Base-by-base conservation (phyloP, 2,888 invertebrate species). In the Lycocerus yunnanus region DNA sequence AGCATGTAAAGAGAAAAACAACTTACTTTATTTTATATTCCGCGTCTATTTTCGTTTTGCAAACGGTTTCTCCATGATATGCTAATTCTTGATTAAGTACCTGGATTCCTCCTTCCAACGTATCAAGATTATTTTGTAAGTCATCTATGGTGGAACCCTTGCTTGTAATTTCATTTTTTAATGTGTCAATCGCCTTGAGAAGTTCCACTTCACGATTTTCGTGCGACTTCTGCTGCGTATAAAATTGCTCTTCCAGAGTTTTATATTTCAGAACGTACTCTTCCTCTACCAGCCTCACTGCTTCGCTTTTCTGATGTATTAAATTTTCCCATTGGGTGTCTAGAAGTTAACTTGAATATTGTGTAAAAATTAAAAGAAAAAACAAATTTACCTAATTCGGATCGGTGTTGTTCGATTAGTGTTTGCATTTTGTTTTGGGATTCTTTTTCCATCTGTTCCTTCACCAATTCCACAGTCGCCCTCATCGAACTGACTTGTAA, bases 251-350 rank as follows among this genome's bases (percentile, higher is more conserved):
- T 80, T 88, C 88, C 61, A 88, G 79, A 24, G 85, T 86, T 78
- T 87, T 86, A 76, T 87, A 85, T 82, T 88, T 87, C 0, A 89
- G 88, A 10, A 89, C 85, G 81, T 91, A 92, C 81, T 92, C 91
- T 70, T 89, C 86, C 86, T 92, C 91, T 85, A 92, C 89, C 63
- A 90, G 85, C 71, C 89, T 86, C 11, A 92, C 87, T 60, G 91
- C 91, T 80, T 87, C 89, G 82, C 90, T 91, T 82, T 92, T 92
- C 84, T 92, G 92, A 68, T 88, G 86, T 84, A 90, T 90, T 78
- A 92, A 89, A 80, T 90, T 89, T 75, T 91, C 90, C 91, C 92
- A 92, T 85, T 92, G 92, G 4, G 90, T 88, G 79, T 92, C 92
- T 92, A 43, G 43, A 43, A 43, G 43, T 43, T 43, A 14, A 24